Base-by-base conservation (phyloP, 1,140 invertebrate species). In the Triops cancriformis region DNA sequence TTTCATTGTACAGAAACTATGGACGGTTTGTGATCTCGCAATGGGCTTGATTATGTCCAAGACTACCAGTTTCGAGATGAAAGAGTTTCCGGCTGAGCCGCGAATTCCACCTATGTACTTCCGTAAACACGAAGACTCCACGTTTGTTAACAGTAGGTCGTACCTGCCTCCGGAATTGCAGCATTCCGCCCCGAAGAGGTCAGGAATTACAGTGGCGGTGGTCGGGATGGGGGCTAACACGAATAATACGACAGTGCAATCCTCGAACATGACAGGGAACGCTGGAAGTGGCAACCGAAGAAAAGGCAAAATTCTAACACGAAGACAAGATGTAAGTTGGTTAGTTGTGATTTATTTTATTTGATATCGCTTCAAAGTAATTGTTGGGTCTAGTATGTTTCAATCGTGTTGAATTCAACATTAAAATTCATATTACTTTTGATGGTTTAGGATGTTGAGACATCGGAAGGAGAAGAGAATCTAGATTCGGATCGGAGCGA, bases 1-100 rank as follows among this genome's bases (percentile, higher is more conserved):
- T 79, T 76, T 77, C 18, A n/a, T 82, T 77, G 85, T 87, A 7
- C 84, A 97, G 94, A 98, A 96, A 93, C 86, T 99, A 82, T 98
- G 95, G 92, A 93, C 95, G 72, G 90, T 97, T 74, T 98, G 96
- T 87, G 97, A 98, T 88, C 87, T 98, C 76, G 93, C 95, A 7
- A 91, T 96, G 86, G 92, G 93, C 78, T 87, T 98, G 78, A 91
- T 98, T 81, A 89, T 94, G 84, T 89, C 92, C 23, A 94, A 94
- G 81, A 91, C 94, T n/a, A 90, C 89, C 28, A 94, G 90, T 83
- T 95, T 94, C 84, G 94, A 96, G 81, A 87, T 95, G 85, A 94
- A 94, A 84, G 94, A 96, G 82, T 93, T 93, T 83, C 92, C 93
- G 1, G 88, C 91, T 12, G 93, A 96, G 82, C 90, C 92, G 9